phyloP scores from a whole-genome alignment of 2,797 vertebrate species.

The Hippoglossus hippoglossus region DNA sequence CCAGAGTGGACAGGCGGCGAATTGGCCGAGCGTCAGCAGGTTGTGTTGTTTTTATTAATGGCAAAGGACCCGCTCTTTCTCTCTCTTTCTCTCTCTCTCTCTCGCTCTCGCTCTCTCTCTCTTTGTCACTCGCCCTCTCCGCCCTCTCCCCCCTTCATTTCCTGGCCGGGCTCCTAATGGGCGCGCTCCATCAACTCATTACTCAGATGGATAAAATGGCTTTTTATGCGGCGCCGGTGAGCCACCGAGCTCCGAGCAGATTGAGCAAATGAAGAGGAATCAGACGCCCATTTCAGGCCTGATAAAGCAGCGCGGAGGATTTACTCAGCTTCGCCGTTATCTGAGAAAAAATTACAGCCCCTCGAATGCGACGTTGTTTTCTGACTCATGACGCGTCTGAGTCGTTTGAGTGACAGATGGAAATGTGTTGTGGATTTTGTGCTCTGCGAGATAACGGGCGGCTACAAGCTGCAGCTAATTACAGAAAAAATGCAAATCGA shows the following conservation, averaged over 20 bases:
- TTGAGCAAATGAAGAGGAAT: conserved; percentile 59
- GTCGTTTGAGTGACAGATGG: conserved; percentile 50
- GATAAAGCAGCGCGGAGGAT: conserved; percentile 38
- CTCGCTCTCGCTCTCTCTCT: neutral
- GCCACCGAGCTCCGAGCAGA: conserved; percentile 24
- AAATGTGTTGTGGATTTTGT: conserved; percentile 29
- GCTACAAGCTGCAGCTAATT: conserved; percentile 63
- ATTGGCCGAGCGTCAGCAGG: conserved; percentile 54
- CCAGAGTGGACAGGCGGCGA: conserved; percentile 31
- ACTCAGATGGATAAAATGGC: conserved; percentile 72
- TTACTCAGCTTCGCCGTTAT: conserved; percentile 26
- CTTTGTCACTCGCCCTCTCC: neutral
- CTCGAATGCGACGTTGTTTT: conserved; percentile 9
- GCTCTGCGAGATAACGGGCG: conserved; percentile 29
- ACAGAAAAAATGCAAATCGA: conserved; percentile 59
- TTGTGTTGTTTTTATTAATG: conserved; percentile 68
- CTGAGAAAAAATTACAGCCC: conserved; percentile 25
- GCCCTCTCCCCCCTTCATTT: conserved; percentile 35
- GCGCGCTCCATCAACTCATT: conserved; percentile 74
- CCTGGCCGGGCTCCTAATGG: conserved; percentile 75
- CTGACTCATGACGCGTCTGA: neutral
- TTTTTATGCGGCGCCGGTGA: conserved; percentile 69
- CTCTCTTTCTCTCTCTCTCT: conserved; percentile 16
- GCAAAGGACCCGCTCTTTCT: conserved; percentile 32
- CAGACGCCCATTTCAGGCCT: conserved; percentile 40